A percentile compares a stretch with the other conserved stretches of the same genome.
Evolutionary conservation across 2,888 invertebrate species (phyloP).

Genomic region (Chrysomela aeneicollis): DNA sequence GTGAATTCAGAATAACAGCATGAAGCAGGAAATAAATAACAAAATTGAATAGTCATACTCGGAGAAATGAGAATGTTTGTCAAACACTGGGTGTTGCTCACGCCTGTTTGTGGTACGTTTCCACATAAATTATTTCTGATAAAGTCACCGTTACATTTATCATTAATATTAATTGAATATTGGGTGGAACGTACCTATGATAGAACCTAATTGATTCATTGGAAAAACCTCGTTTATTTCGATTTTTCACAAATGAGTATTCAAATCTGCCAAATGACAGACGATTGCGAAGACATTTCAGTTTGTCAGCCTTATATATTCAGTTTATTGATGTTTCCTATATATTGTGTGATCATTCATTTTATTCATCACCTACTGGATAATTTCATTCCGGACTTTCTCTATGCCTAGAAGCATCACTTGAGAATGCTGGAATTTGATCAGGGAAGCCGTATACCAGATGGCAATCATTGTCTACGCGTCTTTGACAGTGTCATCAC

Average conservation of each 20-base stretch:
- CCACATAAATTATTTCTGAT: constrained; percentile 31
- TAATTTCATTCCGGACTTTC: not conserved
- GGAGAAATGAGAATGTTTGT: constrained; percentile 25
- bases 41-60: constrained; percentile 23
- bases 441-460: constrained; percentile 16
- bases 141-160: constrained; percentile 33
- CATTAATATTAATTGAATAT: not conserved
- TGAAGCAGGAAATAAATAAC: not conserved
- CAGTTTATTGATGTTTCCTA: no score
- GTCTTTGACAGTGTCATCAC: constrained; percentile 54
- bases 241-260: no score
- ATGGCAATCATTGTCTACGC: constrained; percentile 41
- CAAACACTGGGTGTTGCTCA: constrained; percentile 29
- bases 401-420: not conserved
- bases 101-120: constrained; percentile 31
- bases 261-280: no score
- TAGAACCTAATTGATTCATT: no score
- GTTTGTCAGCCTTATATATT: no score
- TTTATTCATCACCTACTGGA: no score
- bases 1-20: not conserved
- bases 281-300: no score
- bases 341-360: no score
- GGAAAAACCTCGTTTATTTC: no score
- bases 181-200: not conserved
- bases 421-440: not conserved